These are phyloP conservation scores for Tenrec ecaudatus DNA, from an alignment of 2,113 vertebrate genomes.

Conservation along the genomic window DNA sequence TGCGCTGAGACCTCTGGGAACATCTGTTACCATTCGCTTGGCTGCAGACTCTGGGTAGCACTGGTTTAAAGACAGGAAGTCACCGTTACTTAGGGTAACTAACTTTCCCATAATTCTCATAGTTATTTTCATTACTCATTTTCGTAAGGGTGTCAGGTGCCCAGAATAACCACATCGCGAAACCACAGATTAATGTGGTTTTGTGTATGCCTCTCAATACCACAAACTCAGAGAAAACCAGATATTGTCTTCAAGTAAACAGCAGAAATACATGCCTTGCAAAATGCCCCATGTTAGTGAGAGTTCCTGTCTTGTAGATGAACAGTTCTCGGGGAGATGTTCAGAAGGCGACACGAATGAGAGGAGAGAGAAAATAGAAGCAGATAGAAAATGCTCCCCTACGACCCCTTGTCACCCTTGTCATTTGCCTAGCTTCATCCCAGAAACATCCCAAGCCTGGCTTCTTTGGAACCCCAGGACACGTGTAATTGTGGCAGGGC, in stretches of 20 bases:
- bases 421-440: background rate
- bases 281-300: background rate
- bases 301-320: background rate
- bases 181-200: background rate
- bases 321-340: background rate
- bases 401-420: background rate
- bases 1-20: background rate
- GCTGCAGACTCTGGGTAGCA: background rate
- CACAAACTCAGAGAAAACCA: background rate
- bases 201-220: background rate
- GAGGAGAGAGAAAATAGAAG: background rate
- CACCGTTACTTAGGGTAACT: background rate
- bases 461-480: background rate
- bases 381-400: background rate
- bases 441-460: background rate
- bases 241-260: background rate
- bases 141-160: background rate
- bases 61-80: background rate
- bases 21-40: background rate
- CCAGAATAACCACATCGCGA: background rate
- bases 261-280: background rate
- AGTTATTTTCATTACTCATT: background rate
- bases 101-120: background rate
- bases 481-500: background rate
- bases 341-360: background rate